Conservation (phyloP, 2,113 vertebrate genomes). For the Eublepharis macularius region DNA sequence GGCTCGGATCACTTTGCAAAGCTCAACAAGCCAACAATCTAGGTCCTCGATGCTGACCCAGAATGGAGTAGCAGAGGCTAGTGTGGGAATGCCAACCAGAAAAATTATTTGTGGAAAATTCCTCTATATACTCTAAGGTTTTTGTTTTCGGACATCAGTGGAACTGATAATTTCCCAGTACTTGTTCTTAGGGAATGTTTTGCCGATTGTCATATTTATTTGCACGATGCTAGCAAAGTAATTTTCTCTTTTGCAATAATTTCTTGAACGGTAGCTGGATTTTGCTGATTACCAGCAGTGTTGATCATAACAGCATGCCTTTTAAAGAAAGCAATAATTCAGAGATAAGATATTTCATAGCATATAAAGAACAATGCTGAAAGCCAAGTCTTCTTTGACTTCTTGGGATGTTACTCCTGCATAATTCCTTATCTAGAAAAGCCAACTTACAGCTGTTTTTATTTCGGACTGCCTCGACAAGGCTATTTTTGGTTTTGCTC, state of each 20-base stretch:
- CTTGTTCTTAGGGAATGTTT: background rate
- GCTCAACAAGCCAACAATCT: too few relatives aligned
- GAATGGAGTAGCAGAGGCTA: too few relatives aligned
- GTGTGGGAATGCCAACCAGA: background rate
- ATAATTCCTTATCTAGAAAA: background rate
- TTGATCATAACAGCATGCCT: conserved; percentile 5
- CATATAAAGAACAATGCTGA: conserved; percentile 44
- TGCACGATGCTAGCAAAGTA: background rate
- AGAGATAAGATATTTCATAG: conserved; percentile 18
- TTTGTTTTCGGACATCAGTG: background rate
- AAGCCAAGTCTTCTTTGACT: conserved; percentile 38
- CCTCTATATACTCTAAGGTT: background rate
- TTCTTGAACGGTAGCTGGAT: background rate
- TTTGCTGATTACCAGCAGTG: conserved; percentile 39
- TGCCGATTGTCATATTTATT: background rate
- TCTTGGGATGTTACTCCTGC: background rate
- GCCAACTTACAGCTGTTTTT: conserved; percentile 11
- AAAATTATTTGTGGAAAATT: background rate
- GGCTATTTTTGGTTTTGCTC: background rate
- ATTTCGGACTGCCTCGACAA: background rate
- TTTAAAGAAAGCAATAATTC: conserved; percentile 44
- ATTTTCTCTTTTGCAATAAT: background rate
- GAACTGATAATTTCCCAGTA: too few relatives aligned
- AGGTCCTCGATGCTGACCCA: too few relatives aligned
- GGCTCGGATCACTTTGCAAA: too few relatives aligned